phyloP scores from a whole-genome alignment of 2,888 invertebrate species.

The Microctonus brassicae region DNA sequence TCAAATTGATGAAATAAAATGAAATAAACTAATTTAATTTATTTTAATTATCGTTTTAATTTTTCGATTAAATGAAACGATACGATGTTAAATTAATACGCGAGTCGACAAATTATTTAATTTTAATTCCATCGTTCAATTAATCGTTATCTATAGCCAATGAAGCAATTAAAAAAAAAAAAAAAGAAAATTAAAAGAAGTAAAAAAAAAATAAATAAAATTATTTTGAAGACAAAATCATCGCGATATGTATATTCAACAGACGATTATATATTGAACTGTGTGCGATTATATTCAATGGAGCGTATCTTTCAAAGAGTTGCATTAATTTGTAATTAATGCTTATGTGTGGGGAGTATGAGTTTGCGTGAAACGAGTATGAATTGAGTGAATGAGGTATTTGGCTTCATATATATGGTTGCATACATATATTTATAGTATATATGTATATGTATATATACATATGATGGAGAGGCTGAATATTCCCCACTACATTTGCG shows the following conservation, averaged over 20 bases:
- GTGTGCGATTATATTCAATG: constrained; percentile 55
- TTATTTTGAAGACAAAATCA: not conserved
- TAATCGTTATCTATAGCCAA: not conserved
- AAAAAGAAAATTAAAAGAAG: not conserved
- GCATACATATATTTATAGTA: too few species aligned
- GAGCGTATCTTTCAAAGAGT: constrained; percentile 52
- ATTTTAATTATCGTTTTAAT: too few species aligned
- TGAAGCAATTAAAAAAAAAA: not conserved
- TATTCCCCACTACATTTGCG: not conserved
- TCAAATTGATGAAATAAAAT: too few species aligned
- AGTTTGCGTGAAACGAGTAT: constrained; percentile 11
- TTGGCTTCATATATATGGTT: constrained; percentile 1
- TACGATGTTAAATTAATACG: not conserved
- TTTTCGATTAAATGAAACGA: too few species aligned
- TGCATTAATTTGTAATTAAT: constrained; percentile 63
- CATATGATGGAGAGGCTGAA: not conserved
- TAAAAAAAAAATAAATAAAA: too few species aligned
- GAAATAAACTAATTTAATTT: too few species aligned
- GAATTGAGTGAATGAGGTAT: constrained; percentile 14
- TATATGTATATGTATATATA: too few species aligned
- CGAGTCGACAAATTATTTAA: not conserved
- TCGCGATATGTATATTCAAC: not conserved
- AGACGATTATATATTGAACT: not conserved
- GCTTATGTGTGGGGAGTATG: constrained; percentile 39
- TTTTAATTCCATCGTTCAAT: not conserved